Evolutionary conservation across 2,888 invertebrate species (phyloP).

Genomic region (Uropetala carovei): DNA sequence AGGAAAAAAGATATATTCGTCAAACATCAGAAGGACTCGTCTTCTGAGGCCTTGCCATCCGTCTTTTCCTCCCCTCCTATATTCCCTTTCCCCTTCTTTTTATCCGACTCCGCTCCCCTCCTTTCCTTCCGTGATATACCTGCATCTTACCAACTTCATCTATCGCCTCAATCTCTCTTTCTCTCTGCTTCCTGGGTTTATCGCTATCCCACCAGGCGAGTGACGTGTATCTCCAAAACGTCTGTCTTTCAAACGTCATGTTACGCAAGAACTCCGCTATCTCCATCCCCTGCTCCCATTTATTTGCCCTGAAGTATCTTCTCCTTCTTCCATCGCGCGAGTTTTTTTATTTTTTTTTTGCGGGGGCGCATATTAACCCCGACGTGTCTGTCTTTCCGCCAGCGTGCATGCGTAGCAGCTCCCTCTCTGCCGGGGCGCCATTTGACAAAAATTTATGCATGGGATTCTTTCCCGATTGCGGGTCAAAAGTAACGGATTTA

Average conservation of each 20-base stretch:
- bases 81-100: background rate
- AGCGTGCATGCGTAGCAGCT: no score
- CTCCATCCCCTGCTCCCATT: background rate
- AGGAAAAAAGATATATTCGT: conserved; percentile 42
- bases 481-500: no score
- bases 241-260: background rate
- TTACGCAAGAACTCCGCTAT: background rate
- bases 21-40: conserved; percentile 36
- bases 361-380: background rate
- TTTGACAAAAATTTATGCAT: no score
- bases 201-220: background rate
- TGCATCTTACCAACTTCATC: background rate
- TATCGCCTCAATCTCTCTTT: background rate
- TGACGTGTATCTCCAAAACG: background rate
- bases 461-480: no score
- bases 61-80: no score
- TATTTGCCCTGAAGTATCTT: background rate
- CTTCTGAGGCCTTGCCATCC: background rate
- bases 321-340: background rate
- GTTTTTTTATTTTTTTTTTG: background rate
- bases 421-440: no score
- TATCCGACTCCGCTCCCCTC: background rate
- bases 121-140: background rate
- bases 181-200: background rate
- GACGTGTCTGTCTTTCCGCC: background rate